These are phyloP conservation scores for Zoanthus sansibaricus DNA, from an alignment of 92 coral and sea anemone species.

Conservation along the genomic window DNA sequence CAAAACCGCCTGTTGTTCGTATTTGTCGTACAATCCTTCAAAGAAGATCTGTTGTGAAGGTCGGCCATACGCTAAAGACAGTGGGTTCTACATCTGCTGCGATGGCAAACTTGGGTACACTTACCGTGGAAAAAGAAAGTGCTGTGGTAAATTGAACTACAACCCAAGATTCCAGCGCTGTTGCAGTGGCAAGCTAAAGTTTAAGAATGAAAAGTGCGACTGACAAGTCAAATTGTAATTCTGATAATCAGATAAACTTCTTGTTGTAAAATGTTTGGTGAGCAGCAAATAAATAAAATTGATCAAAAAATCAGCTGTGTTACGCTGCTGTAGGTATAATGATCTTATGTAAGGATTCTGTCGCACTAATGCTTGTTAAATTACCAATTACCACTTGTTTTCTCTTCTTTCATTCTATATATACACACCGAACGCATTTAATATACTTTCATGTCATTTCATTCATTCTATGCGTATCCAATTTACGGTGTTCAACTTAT, in stretches of 20 bases:
- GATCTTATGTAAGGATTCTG: too few relatives aligned
- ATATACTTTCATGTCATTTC: too few relatives aligned
- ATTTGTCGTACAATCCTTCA: neutral
- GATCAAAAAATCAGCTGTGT: neutral
- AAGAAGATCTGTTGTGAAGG: neutral
- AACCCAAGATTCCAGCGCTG: neutral
- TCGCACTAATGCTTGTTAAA: too few relatives aligned
- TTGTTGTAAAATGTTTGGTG: too few relatives aligned
- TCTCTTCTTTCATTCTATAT: too few relatives aligned
- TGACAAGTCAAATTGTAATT: neutral
- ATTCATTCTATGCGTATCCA: too few relatives aligned
- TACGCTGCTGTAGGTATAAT: too few relatives aligned
- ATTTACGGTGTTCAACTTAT: too few relatives aligned
- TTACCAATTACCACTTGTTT: too few relatives aligned
- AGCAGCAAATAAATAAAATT: neutral
- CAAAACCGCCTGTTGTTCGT: constrained; percentile 13
- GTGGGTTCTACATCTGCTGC: neutral
- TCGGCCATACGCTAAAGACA: neutral
- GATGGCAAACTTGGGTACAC: neutral
- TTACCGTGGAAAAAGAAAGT: neutral
- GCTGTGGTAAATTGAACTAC: neutral
- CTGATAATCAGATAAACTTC: neutral
- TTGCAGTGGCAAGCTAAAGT: neutral
- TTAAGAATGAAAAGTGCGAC: neutral
- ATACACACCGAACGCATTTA: too few relatives aligned